phyloP scores from a whole-genome alignment of 2,888 invertebrate species.

The Brachypterus glaber region DNA sequence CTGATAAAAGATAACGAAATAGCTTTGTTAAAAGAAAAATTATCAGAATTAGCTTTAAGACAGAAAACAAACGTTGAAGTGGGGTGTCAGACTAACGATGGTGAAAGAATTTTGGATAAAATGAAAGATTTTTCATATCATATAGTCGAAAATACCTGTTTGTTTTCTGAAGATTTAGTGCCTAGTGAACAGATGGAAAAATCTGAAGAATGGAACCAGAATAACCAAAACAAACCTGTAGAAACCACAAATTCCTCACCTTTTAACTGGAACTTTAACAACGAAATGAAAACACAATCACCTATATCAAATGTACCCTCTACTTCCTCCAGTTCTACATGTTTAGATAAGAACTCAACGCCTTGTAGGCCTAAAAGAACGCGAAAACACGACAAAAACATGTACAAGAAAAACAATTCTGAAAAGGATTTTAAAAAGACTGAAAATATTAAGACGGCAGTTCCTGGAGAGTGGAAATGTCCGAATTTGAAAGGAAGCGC shows the following conservation, averaged over 20 bases:
- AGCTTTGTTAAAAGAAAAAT: slow-evolving; percentile 42
- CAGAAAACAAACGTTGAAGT: slow-evolving; percentile 20
- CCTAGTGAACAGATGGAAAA: slow-evolving; percentile 12
- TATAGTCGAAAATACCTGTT: slow-evolving; percentile 35
- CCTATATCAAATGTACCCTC: slow-evolving; percentile 23
- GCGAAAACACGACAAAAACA: slow-evolving; percentile 35
- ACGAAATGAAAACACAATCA: slow-evolving; percentile 9
- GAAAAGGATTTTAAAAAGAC: slow-evolving; percentile 23
- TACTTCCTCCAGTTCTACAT: slow-evolving; percentile 28
- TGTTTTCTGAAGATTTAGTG: slow-evolving; percentile 29
- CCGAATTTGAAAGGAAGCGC: slow-evolving; percentile 7
- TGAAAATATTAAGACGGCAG: too few species aligned
- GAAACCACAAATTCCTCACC: slow-evolving; percentile 21
- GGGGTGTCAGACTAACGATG: slow-evolving; percentile 26
- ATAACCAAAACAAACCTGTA: slow-evolving; percentile 6
- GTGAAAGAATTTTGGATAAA: slow-evolving; percentile 24
- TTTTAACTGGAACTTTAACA: slow-evolving; percentile 21
- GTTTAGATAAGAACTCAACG: slow-evolving; percentile 29
- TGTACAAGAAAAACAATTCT: slow-evolving; percentile 30
- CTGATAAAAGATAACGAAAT: slow-evolving; percentile 50
- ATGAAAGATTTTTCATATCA: slow-evolving; percentile 34
- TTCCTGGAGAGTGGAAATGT: slow-evolving; percentile 1
- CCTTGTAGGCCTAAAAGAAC: slow-evolving; percentile 37
- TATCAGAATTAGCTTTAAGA: slow-evolving; percentile 38
- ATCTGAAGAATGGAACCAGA: slow-evolving; percentile 15